These are phyloP conservation scores for Mareca strepera DNA, from an alignment of 2,797 vertebrate species.

Conservation along the genomic window DNA sequence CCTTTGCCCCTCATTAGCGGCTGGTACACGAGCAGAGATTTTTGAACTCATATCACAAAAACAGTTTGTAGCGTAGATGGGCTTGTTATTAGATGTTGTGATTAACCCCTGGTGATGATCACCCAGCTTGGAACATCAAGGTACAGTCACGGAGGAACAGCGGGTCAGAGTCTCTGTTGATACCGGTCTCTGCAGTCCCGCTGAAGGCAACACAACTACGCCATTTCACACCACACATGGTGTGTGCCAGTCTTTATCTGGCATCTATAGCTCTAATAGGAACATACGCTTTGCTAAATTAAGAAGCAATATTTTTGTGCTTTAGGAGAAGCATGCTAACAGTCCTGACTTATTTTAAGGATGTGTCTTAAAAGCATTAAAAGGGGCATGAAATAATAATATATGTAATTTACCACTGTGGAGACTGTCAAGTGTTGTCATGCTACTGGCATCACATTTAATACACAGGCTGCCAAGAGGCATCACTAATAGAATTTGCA, in stretches of 20 bases:
- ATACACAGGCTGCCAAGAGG: constrained; percentile 34
- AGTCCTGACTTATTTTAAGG: constrained; percentile 52
- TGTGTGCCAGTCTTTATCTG: constrained; percentile 18
- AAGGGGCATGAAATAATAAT: constrained; percentile 62
- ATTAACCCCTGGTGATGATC: background rate
- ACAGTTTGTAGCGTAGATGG: background rate
- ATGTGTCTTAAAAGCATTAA: constrained; percentile 33
- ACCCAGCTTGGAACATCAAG: background rate
- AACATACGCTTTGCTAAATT: constrained; percentile 53
- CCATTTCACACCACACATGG: constrained; percentile 40
- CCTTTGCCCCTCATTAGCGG: background rate
- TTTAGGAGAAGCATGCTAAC: constrained; percentile 36
- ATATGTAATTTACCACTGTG: constrained; percentile 31
- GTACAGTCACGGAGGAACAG: background rate
- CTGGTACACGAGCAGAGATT: background rate
- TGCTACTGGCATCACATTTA: constrained; percentile 64
- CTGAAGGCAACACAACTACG: constrained; percentile 6
- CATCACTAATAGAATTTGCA: constrained; percentile 59
- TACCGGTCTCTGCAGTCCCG: background rate
- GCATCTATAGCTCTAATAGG: constrained; percentile 39
- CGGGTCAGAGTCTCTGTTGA: background rate
- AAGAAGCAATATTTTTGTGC: constrained; percentile 42
- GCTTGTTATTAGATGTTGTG: background rate
- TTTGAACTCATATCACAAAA: background rate
- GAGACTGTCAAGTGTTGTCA: constrained; percentile 62